Evolutionary conservation across 1,140 invertebrate genomes (phyloP), one percentile per base, ranked within the genome.

Genomic region (Drosophila ercepeae): DNA sequence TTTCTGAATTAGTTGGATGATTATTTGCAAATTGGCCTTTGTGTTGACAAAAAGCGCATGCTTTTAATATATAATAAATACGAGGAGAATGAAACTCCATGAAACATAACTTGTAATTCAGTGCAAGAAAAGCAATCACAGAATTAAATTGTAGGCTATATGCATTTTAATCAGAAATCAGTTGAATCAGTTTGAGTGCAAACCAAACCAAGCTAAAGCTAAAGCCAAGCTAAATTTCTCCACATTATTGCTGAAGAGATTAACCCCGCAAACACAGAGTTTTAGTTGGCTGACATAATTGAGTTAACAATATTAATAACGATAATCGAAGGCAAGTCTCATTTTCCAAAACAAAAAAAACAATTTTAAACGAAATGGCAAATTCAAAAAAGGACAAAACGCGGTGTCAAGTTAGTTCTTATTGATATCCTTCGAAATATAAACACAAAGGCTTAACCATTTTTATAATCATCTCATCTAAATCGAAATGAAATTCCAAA

Each of bases 1-100:
- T 90, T 90, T 91, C 71, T 70, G 83, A 82, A 89, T 91, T 91
- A 91, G 90, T 90, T 90, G 84, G 89, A 89, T 91, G 90, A 91
- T 91, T 91, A 90, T 89, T 89, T 91, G 89, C 78, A 90, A 86
- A 89, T 91, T 90, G 90, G 90, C 90, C 90, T 91, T 91, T 91
- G 89, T 91, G 90, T 91, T 91, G 89, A 91, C 82, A 89, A 90
- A 91, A 89, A 91, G 90, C 84, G 90, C 90, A 91, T 76, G 74
- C 78, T 88, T 88, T 76, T 67, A 39, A 68, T 70, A 59, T 64
- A 71, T 70, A 60, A 58, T 49, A n/a, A n/a, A n/a, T 71, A 34
- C 51, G 25, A 59, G 48, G 45, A 58, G 13, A 52, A 14, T 7
- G 1, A 13, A 39, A 59, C 32, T 70, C 41, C 42, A 32, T 19